These are phyloP conservation scores for Danaus chrysippus DNA, from an alignment of 2,888 invertebrate species.

Conservation along the genomic window DNA sequence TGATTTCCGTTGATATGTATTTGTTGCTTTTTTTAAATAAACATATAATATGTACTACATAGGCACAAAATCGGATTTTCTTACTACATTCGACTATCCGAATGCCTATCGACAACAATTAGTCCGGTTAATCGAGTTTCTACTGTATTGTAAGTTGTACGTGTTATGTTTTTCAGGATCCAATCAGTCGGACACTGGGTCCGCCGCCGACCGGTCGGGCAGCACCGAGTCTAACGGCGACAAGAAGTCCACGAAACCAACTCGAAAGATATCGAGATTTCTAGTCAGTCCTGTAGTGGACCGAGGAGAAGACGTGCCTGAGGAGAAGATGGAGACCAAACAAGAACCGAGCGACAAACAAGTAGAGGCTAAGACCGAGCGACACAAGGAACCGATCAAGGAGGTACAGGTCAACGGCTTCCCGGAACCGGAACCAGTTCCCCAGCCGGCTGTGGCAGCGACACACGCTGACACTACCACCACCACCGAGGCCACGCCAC, in stretches of 20 bases:
- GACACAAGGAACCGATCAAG: conserved; percentile 38
- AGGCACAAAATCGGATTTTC: too few species aligned
- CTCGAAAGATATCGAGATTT: conserved; percentile 88
- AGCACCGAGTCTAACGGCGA: conserved; percentile 65
- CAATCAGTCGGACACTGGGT: conserved; percentile 71
- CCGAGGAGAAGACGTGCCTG: conserved; percentile 56
- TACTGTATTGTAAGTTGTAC: too few species aligned
- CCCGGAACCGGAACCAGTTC: conserved; percentile 40
- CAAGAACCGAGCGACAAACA: conserved; percentile 28
- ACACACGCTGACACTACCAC: conserved; percentile 8
- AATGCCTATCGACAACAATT: too few species aligned
- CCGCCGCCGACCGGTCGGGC: conserved; percentile 60
- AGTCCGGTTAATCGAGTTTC: too few species aligned
- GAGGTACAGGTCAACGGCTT: conserved; percentile 47
- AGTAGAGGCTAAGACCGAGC: conserved; percentile 28
- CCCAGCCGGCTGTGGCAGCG: conserved; percentile 14
- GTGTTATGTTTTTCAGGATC: conserved; percentile 48
- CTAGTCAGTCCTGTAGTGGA: conserved; percentile 89
- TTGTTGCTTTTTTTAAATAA: too few species aligned
- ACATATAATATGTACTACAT: too few species aligned
- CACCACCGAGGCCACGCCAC: conserved; percentile 31
- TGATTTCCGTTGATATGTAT: too few species aligned
- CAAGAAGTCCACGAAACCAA: conserved; percentile 74
- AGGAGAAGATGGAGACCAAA: conserved; percentile 31
- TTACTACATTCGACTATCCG: too few species aligned